These are phyloP conservation scores for Lamellibrachia luymesi DNA, from an alignment of 1,140 invertebrate species.

Conservation along the genomic window DNA sequence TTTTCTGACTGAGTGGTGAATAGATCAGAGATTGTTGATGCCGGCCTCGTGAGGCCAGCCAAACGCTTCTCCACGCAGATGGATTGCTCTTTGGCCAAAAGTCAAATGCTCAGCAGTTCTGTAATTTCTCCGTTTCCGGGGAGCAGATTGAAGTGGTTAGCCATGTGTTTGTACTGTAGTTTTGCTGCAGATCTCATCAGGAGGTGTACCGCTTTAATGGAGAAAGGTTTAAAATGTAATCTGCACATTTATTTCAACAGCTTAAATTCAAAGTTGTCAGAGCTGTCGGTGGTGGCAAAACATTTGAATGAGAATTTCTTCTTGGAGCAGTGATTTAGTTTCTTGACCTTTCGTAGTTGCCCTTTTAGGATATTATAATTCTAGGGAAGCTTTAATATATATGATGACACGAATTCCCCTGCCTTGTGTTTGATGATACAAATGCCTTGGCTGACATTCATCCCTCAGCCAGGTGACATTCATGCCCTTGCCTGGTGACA, in stretches of 20 bases:
- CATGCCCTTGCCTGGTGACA: neutral
- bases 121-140: neutral
- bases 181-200: neutral
- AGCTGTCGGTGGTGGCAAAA: neutral
- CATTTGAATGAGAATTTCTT: neutral
- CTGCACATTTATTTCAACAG: neutral
- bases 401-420: neutral
- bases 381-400: neutral
- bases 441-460: neutral
- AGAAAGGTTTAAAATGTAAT: neutral
- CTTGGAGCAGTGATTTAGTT: neutral
- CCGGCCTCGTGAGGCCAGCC: neutral
- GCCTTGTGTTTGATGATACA: too few species aligned
- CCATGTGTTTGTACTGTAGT: neutral
- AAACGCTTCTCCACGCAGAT: neutral
- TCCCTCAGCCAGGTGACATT: neutral
- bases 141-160: neutral
- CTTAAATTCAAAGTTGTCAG: neutral
- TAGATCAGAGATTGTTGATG: conserved; percentile 5
- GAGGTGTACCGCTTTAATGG: neutral
- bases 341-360: neutral
- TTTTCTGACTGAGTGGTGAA: neutral
- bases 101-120: neutral
- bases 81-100: neutral
- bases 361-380: neutral